A percentile compares a stretch with the other conserved stretches of the same genome.
phyloP scores from a whole-genome alignment of 2,113 vertebrate genomes.

The Perca fluviatilis region DNA sequence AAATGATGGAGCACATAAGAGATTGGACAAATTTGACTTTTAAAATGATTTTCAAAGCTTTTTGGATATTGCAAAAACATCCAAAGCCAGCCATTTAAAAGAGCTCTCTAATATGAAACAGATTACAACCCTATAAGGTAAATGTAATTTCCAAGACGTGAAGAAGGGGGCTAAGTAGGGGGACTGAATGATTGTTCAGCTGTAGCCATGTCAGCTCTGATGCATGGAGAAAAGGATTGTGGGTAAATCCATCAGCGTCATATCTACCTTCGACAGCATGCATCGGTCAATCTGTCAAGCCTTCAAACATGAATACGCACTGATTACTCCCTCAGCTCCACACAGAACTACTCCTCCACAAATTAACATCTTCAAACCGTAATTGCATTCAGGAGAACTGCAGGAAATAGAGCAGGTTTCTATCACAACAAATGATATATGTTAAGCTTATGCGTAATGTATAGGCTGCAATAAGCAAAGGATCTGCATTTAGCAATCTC shows the following conservation, averaged over 20 bases:
- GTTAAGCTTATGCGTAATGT: constrained; percentile 26
- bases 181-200: constrained; percentile 48
- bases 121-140: constrained; percentile 20
- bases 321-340: constrained; percentile 73
- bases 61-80: constrained; percentile 32
- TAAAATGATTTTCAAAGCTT: constrained; percentile 20
- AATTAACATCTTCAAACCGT: constrained; percentile 73
- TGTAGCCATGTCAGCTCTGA: constrained; percentile 67
- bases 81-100: constrained; percentile 19
- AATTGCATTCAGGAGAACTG: constrained; percentile 71
- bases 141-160: constrained; percentile 38
- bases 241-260: constrained; percentile 80
- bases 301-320: constrained; percentile 73
- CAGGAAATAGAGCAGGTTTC: constrained; percentile 59
- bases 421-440: constrained; percentile 51
- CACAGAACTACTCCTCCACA: constrained; percentile 61
- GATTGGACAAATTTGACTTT: constrained; percentile 8
- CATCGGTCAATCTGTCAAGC: constrained; percentile 79
- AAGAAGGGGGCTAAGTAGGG: constrained; percentile 43
- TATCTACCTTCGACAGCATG: constrained; percentile 69
- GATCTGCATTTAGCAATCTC: constrained; percentile 1
- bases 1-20: neutral
- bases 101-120: constrained; percentile 26
- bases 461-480: constrained; percentile 22
- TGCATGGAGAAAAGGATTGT: constrained; percentile 73